phyloP scores from a whole-genome alignment of 92 coral and sea anemone species.

The Micromussa lordhowensis region DNA sequence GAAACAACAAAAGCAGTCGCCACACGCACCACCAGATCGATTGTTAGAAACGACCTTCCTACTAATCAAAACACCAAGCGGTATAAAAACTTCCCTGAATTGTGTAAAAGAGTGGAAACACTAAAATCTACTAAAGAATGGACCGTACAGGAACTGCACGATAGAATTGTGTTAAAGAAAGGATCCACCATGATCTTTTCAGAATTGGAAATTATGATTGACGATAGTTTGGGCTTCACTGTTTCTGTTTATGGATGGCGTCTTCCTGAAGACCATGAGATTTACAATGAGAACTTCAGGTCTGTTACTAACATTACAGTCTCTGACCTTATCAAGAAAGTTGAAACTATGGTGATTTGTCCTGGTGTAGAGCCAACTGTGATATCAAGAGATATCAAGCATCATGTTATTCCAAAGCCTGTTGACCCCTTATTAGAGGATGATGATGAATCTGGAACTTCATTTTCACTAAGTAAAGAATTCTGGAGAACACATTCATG shows the following conservation, averaged over 20 bases:
- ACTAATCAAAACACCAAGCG: too few species aligned
- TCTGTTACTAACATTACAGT: constrained; percentile 42
- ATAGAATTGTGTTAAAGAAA: too few species aligned
- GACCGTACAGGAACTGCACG: too few species aligned
- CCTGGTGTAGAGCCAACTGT: constrained; percentile 5
- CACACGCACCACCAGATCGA: too few species aligned
- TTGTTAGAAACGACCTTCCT: too few species aligned
- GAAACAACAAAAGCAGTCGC: too few species aligned
- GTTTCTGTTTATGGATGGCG: constrained; percentile 68
- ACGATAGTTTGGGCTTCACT: constrained; percentile 67
- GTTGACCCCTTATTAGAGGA: constrained; percentile 17
- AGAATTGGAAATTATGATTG: constrained; percentile 59
- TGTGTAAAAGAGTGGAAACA: too few species aligned
- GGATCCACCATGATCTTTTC: too few species aligned
- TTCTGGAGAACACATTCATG: constrained; percentile 60
- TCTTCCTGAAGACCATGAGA: constrained; percentile 64
- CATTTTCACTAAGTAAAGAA: constrained; percentile 59
- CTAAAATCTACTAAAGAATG: too few species aligned
- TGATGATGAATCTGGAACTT: constrained; percentile 18
- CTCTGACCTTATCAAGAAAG: constrained; percentile 16
- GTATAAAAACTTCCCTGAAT: too few species aligned
- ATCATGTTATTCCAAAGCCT: constrained; percentile 16
- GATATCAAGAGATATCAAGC: neutral
- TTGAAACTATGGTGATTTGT: neutral
- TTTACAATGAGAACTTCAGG: constrained; percentile 50